A percentile compares a stretch with the other conserved stretches of the same genome.
Evolutionary conservation across 1,140 invertebrate species (phyloP).

Genomic region (Theocolax elegans): DNA sequence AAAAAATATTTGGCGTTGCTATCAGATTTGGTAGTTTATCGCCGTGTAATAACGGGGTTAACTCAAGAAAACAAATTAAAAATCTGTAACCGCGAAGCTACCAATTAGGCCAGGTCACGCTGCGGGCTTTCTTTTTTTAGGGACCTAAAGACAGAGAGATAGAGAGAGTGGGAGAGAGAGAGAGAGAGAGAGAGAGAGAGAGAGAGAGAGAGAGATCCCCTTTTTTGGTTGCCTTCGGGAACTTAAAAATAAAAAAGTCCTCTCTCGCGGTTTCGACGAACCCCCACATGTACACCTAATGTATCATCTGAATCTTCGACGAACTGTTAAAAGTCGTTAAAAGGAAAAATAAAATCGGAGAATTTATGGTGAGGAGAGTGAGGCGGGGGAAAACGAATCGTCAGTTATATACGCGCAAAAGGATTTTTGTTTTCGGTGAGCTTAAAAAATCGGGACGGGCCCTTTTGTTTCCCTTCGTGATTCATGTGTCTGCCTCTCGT

Average conservation of each 20-base stretch:
- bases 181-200: too few relatives aligned
- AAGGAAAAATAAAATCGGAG: slow-evolving; percentile 39
- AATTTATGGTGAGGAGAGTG: slow-evolving; percentile 34
- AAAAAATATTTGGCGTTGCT: too few relatives aligned
- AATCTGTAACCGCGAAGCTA: slow-evolving; percentile 39
- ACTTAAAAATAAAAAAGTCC: too few relatives aligned
- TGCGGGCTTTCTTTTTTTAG: too few relatives aligned
- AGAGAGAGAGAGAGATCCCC: slow-evolving; percentile 24
- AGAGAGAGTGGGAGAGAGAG: too few relatives aligned
- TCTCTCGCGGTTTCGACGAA: too few relatives aligned
- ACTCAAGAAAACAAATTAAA: slow-evolving; percentile 46
- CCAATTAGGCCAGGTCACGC: slow-evolving; percentile 34
- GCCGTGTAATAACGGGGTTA: slow-evolving; percentile 42
- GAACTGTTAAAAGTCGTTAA: slow-evolving; percentile 42
- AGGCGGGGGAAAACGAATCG: slow-evolving; percentile 20
- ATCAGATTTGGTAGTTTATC: slow-evolving; percentile 45
- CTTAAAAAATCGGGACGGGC: slow-evolving; percentile 4
- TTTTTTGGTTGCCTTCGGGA: too few relatives aligned
- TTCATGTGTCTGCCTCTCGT: too few relatives aligned
- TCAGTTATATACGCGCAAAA: not conserved
- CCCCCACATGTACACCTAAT: too few relatives aligned
- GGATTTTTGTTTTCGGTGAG: not conserved
- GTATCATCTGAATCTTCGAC: slow-evolving; percentile 40
- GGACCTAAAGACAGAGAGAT: too few relatives aligned
- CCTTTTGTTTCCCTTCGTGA: slow-evolving; percentile 11